A percentile compares a stretch with the other conserved stretches of the same genome.
Evolutionary conservation across 2,797 vertebrate genomes (phyloP).

Genomic region (Pagetopsis macropterus): DNA sequence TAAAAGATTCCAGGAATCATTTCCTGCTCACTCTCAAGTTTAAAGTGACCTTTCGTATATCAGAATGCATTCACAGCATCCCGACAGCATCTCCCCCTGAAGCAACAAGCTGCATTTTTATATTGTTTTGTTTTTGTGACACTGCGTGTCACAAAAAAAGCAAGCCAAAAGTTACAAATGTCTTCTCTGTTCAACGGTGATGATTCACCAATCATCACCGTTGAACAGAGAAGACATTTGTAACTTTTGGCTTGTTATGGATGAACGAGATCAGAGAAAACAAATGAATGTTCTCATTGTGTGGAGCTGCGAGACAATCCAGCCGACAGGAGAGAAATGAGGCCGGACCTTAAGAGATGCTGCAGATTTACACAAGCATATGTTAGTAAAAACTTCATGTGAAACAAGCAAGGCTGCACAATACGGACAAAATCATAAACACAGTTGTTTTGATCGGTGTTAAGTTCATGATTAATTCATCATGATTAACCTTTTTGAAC

Average conservation of each 20-base stretch:
- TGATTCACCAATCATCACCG: constrained; percentile 32
- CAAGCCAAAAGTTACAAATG: no score
- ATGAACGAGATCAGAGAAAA: constrained; percentile 43
- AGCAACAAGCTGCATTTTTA: constrained; percentile 20
- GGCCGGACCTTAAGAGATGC: constrained; percentile 20
- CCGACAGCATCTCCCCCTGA: neutral
- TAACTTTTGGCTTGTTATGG: constrained; percentile 33
- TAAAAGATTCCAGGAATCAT: neutral
- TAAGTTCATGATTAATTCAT: no score
- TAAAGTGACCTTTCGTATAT: neutral
- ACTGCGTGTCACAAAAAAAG: constrained; percentile 14
- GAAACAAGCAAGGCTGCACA: neutral
- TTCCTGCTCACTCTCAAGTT: neutral
- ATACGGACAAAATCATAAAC: no score
- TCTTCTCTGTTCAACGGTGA: no score
- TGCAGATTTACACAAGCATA: constrained; percentile 12
- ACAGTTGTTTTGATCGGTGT: no score
- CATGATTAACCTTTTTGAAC: no score
- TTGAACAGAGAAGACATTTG: constrained; percentile 31
- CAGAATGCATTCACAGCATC: neutral
- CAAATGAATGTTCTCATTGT: constrained; percentile 32
- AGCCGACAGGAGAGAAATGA: constrained; percentile 19
- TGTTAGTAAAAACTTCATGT: neutral
- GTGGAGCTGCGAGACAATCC: constrained; percentile 29
- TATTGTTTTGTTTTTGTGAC: constrained; percentile 27